Evolutionary conservation across 2,888 invertebrate genomes (phyloP).

Genomic region (Oligia fasciuncula): DNA sequence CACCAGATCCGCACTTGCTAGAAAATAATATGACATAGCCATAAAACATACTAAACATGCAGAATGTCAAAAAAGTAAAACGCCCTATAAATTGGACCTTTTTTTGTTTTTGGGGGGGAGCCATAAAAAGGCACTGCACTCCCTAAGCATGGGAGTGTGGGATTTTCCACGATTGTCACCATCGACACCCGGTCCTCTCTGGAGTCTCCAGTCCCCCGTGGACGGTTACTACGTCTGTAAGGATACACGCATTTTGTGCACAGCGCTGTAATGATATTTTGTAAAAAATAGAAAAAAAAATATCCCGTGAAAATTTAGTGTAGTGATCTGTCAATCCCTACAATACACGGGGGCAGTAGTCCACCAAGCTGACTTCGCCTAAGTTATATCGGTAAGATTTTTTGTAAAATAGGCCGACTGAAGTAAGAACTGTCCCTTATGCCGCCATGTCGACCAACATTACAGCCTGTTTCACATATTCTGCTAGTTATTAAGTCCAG

Average conservation of each 20-base stretch:
- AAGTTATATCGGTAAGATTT: not conserved
- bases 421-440: not conserved
- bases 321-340: too few species aligned
- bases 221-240: not conserved
- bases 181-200: not conserved
- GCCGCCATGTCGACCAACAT: not conserved
- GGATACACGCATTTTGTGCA: not conserved
- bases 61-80: not conserved
- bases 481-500: not conserved
- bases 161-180: not conserved
- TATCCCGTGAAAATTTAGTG: not conserved
- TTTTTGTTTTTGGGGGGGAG: too few species aligned
- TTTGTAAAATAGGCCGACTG: not conserved
- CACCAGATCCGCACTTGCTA: not conserved
- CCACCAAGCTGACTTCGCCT: not conserved
- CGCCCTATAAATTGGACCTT: too few species aligned
- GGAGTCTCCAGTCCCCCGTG: not conserved
- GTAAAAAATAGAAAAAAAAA: not conserved
- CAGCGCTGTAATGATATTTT: not conserved
- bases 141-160: too few species aligned
- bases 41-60: not conserved
- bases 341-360: not conserved
- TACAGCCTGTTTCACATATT: not conserved
- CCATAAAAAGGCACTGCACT: not conserved
- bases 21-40: not conserved